A percentile compares a stretch with the other conserved stretches of the same genome.
Evolutionary conservation across 1,140 invertebrate species (phyloP).

Genomic region (Gonioctena quinquepunctata): DNA sequence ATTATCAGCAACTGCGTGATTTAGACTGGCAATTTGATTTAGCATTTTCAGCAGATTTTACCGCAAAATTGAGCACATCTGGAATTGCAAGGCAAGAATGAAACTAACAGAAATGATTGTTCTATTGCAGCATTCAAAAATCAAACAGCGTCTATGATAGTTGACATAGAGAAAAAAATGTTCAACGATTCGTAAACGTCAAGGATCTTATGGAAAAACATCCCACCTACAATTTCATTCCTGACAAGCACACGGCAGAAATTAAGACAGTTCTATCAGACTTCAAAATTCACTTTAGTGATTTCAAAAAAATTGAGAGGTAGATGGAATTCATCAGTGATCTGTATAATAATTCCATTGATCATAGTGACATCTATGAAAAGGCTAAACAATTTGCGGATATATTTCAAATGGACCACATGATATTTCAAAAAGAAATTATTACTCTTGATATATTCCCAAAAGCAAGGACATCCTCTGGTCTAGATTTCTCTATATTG

Average conservation of each 20-base stretch:
- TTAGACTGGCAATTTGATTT: background rate
- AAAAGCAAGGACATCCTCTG: too few relatives aligned
- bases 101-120: constrained; percentile 23
- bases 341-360: constrained; percentile 16
- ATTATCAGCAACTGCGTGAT: background rate
- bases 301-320: constrained; percentile 14
- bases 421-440: constrained; percentile 18
- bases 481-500: too few relatives aligned
- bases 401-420: constrained; percentile 9
- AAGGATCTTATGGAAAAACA: constrained; percentile 12
- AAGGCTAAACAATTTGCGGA: too few relatives aligned
- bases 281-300: constrained; percentile 10
- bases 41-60: background rate
- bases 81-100: background rate
- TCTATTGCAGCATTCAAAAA: background rate
- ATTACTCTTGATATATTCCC: background rate
- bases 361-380: constrained; percentile 15
- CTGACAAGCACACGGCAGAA: background rate
- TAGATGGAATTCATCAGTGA: constrained; percentile 22
- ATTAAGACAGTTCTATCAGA: constrained; percentile 4
- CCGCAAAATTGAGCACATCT: background rate
- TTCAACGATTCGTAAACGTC: background rate
- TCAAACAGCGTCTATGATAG: background rate
- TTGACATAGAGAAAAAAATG: background rate
- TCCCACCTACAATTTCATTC: background rate